Conservation (phyloP, 2,113 vertebrate species). For the Ranitomeya imitator region DNA sequence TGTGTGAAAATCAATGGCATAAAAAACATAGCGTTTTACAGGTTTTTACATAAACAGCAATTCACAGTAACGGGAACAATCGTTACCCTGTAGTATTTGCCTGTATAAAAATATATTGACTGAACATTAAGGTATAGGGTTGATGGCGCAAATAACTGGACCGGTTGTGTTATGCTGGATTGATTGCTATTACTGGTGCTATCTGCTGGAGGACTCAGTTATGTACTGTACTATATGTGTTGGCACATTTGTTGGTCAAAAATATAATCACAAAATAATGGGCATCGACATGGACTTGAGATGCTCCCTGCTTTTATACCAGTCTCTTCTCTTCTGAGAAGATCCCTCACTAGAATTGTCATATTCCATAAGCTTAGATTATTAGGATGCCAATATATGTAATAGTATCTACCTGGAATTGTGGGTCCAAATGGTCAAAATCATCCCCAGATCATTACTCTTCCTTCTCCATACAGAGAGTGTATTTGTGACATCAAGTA, state of each 20-base stretch:
- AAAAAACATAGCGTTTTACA: constrained; percentile 18
- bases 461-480: too few species aligned
- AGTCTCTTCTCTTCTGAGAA: neutral
- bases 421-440: too few species aligned
- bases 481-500: too few species aligned
- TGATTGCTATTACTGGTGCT: neutral
- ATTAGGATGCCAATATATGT: too few species aligned
- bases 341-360: too few species aligned
- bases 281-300: neutral
- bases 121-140: neutral
- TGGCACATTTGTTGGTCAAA: neutral
- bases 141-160: neutral
- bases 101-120: constrained; percentile 15
- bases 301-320: neutral
- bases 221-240: neutral
- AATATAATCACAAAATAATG: neutral
- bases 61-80: neutral
- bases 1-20: constrained; percentile 18
- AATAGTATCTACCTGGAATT: too few species aligned
- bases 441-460: too few species aligned
- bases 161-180: neutral
- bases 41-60: constrained; percentile 10
- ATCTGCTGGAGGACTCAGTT: neutral
- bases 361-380: too few species aligned
- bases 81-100: constrained; percentile 11